A percentile compares a stretch with the other conserved stretches of the same genome.
These are phyloP conservation scores for Prosapia bicincta DNA, from an alignment of 2,888 invertebrate genomes.

Conservation along the genomic window DNA sequence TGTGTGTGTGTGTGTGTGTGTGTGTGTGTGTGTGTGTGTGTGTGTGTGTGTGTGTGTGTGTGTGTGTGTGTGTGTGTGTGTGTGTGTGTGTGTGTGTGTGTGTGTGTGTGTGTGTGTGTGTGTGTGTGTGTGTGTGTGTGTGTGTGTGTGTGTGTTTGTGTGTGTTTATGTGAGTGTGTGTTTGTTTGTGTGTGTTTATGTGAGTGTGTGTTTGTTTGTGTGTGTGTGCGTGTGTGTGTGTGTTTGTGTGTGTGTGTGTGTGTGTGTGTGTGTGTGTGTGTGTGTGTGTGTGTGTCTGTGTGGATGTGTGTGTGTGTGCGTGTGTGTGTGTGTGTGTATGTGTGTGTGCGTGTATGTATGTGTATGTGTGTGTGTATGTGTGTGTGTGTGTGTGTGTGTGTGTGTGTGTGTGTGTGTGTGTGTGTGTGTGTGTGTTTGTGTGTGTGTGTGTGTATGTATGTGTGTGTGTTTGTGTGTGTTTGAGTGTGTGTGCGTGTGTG, in stretches of 20 bases:
- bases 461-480: neutral
- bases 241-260: slow-evolving; percentile 1
- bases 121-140: too few species aligned
- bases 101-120: too few species aligned
- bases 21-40: too few species aligned
- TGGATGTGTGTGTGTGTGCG: neutral
- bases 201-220: neutral
- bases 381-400: slow-evolving; percentile 5
- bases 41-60: too few species aligned
- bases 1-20: too few species aligned
- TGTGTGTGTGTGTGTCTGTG: neutral
- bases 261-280: slow-evolving; percentile 5
- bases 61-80: too few species aligned
- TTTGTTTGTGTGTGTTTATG: neutral
- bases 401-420: slow-evolving; percentile 5
- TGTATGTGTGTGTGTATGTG: slow-evolving; percentile 1
- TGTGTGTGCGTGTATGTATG: neutral
- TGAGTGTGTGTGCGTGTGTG: neutral
- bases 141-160: neutral
- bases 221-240: neutral
- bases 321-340: slow-evolving; percentile 3
- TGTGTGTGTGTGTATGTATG: slow-evolving; percentile 1
- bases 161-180: neutral
- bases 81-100: too few species aligned
- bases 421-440: slow-evolving; percentile 3